These are phyloP conservation scores for Acrobasis repandana DNA, from an alignment of 2,888 invertebrate genomes.

Conservation along the genomic window DNA sequence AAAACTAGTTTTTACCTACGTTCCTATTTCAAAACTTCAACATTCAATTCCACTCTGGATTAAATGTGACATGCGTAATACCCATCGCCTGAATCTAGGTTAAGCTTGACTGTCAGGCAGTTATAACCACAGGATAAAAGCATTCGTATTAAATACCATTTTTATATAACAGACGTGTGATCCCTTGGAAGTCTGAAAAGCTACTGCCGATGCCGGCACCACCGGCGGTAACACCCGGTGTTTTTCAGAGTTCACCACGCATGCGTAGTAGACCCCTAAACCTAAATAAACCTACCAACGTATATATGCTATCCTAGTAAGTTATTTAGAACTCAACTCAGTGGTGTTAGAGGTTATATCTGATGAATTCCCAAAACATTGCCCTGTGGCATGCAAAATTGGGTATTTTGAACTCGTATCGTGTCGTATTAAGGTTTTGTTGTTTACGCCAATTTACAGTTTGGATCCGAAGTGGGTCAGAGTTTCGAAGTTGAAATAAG, in stretches of 20 bases:
- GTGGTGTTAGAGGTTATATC: not conserved
- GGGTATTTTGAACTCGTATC: constrained; percentile 23
- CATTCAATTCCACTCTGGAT: constrained; percentile 1
- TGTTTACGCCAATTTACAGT: constrained; percentile 18
- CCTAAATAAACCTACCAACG: constrained; percentile 37
- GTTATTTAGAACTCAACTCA: not conserved
- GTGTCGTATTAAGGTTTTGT: constrained; percentile 18
- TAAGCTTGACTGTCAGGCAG: constrained; percentile 17
- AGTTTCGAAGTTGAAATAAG: constrained; percentile 10
- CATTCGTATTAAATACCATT: constrained; percentile 4
- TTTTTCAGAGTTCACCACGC: constrained; percentile 57
- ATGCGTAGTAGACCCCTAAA: constrained; percentile 48
- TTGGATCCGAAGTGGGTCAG: constrained; percentile 8
- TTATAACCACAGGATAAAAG: constrained; percentile 1
- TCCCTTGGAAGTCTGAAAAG: constrained; percentile 32
- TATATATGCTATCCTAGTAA: constrained; percentile 22
- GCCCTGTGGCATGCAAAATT: constrained; percentile 16
- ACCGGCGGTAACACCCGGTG: constrained; percentile 46
- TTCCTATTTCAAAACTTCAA: constrained; percentile 7
- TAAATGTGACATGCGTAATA: constrained; percentile 6
- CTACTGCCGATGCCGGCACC: constrained; percentile 40
- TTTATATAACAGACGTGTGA: constrained; percentile 31
- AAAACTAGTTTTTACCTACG: too few species aligned
- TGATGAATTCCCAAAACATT: not conserved
- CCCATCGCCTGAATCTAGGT: constrained; percentile 16